A percentile compares a stretch with the other conserved stretches of the same genome.
Evolutionary conservation across 2,888 invertebrate genomes (phyloP).

Genomic region (Megamerina dolium): DNA sequence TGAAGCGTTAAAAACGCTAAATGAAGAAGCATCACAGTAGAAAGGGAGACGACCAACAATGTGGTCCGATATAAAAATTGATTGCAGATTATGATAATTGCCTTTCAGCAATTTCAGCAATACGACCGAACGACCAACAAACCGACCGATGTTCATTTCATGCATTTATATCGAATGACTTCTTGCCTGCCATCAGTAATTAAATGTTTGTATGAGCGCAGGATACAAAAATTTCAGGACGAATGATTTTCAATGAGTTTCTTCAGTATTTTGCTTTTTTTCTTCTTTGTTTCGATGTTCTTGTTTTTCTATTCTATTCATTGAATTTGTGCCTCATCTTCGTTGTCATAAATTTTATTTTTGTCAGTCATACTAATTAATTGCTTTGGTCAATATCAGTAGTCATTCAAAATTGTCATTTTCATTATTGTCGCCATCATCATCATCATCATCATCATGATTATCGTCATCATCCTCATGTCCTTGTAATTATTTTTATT

Average conservation of each 20-base stretch:
- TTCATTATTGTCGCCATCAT: conserved; percentile 7
- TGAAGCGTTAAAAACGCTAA: conserved; percentile 8
- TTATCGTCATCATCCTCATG: conserved; percentile 4
- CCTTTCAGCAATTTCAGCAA: not conserved
- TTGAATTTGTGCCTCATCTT: not conserved
- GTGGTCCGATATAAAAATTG: conserved; percentile 12
- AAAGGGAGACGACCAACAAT: not conserved
- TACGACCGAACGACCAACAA: no score
- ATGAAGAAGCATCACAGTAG: not conserved
- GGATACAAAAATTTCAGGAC: conserved; percentile 15
- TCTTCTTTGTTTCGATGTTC: not conserved
- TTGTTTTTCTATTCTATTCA: not conserved
- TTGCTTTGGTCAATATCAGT: conserved; percentile 18
- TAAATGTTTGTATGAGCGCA: no score
- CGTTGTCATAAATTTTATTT: conserved; percentile 1
- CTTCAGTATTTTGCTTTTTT: not conserved
- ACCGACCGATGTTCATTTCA: no score
- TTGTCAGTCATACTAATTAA: conserved; percentile 21
- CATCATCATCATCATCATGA: conserved; percentile 4
- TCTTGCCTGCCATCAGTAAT: no score
- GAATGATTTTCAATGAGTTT: conserved; percentile 12
- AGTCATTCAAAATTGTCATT: conserved; percentile 4
- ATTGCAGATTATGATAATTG: conserved; percentile 22
- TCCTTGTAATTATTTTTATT: conserved; percentile 5
- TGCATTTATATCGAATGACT: no score